A percentile compares a stretch with the other conserved stretches of the same genome.
These are phyloP conservation scores for Tarsius wallacei DNA, from an alignment of 2,797 vertebrate species.

Conservation along the genomic window DNA sequence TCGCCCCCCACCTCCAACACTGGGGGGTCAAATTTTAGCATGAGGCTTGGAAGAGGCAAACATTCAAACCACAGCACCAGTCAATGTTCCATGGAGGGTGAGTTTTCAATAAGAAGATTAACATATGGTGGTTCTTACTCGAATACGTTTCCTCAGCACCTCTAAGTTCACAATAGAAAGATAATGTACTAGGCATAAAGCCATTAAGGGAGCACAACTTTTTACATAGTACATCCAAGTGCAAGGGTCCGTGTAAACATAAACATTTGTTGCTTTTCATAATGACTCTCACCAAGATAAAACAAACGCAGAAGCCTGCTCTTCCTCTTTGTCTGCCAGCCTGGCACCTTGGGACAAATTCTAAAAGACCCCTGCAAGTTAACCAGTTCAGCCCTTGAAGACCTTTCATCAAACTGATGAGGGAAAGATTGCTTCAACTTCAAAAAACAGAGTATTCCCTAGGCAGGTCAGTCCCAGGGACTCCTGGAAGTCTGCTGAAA, in stretches of 20 bases:
- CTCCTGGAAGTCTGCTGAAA: not conserved
- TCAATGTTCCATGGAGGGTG: not conserved
- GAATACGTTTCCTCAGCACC: not conserved
- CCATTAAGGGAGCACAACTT: not conserved
- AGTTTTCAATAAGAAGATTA: slow-evolving; percentile 38
- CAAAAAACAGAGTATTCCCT: not conserved
- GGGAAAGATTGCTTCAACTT: not conserved
- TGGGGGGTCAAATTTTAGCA: not conserved
- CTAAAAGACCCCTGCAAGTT: not conserved
- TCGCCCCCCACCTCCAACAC: not conserved
- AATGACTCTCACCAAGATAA: not conserved
- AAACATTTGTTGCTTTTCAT: not conserved
- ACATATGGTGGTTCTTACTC: not conserved
- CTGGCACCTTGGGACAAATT: not conserved
- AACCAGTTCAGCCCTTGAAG: not conserved
- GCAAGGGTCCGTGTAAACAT: not conserved
- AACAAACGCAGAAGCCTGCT: not conserved
- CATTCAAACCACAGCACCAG: not conserved
- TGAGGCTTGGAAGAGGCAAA: not conserved
- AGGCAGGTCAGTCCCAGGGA: not conserved
- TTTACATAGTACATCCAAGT: not conserved
- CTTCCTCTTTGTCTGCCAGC: not conserved
- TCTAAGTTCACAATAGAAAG: not conserved
- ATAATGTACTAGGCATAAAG: not conserved
- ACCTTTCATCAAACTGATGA: not conserved